A percentile compares a stretch with the other conserved stretches of the same genome.
These are phyloP conservation scores for Paraescarpia echinospica DNA, from an alignment of 1,140 invertebrate species.

Conservation along the genomic window DNA sequence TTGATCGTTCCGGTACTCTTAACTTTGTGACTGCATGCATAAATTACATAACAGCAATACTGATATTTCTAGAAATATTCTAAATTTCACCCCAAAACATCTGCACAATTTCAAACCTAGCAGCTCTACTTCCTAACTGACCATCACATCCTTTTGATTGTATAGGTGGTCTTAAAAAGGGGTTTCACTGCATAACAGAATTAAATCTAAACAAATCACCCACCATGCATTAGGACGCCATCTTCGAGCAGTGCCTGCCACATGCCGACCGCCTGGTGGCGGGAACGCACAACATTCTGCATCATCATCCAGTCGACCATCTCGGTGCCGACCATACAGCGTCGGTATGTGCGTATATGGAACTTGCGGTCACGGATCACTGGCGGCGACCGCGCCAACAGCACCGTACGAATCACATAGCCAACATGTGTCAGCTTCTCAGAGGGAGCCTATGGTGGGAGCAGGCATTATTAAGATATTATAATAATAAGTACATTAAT, in stretches of 20 bases:
- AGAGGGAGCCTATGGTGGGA: constrained; percentile 60
- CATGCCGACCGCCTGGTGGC: constrained; percentile 76
- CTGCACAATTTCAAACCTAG: background rate
- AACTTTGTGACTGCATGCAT: too few species aligned
- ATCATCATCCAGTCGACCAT: constrained; percentile 78
- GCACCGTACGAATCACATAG: constrained; percentile 70
- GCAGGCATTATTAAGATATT: background rate
- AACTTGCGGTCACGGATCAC: constrained; percentile 67
- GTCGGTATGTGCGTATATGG: constrained; percentile 59
- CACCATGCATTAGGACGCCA: constrained; percentile 77
- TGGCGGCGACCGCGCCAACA: constrained; percentile 67
- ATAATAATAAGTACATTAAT: constrained; percentile 16
- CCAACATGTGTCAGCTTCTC: constrained; percentile 69
- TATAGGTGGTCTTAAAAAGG: too few species aligned
- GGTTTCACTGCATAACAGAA: background rate
- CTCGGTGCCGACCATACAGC: constrained; percentile 67
- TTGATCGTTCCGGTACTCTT: too few species aligned
- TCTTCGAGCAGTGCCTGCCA: constrained; percentile 85
- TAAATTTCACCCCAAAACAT: too few species aligned
- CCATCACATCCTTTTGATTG: too few species aligned
- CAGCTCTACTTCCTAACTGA: background rate
- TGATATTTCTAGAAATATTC: too few species aligned
- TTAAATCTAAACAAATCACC: constrained; percentile 36
- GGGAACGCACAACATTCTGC: constrained; percentile 59
- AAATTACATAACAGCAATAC: too few species aligned